Percentiles rank a stretch among this genome's conserved stretches.
Evolutionary conservation across 2,888 invertebrate species (phyloP).

Genomic region (Agrochola macilenta): DNA sequence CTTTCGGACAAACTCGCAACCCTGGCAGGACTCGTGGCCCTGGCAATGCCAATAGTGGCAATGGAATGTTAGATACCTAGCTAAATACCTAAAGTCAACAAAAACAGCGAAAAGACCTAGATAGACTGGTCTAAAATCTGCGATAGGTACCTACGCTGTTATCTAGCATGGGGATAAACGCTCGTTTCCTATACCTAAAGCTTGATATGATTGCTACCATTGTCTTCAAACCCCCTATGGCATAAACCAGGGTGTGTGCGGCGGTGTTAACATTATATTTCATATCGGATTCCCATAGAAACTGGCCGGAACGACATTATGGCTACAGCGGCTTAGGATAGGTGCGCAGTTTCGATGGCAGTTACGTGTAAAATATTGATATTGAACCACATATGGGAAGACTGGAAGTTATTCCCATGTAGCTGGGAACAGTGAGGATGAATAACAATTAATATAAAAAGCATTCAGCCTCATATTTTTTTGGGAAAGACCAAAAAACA

Average conservation of each 20-base stretch:
- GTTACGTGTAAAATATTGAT: slow-evolving; percentile 46
- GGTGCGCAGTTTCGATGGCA: slow-evolving; percentile 40
- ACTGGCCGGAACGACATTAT: slow-evolving; percentile 17
- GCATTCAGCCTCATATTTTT: background rate
- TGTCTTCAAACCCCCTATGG: background rate
- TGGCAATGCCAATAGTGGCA: too few species aligned
- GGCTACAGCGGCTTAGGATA: slow-evolving; percentile 25
- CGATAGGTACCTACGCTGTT: background rate
- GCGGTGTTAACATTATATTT: slow-evolving; percentile 45
- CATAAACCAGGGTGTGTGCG: slow-evolving; percentile 24
- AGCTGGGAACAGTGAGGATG: background rate
- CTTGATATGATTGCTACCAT: background rate
- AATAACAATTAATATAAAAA: background rate
- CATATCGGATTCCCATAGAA: slow-evolving; percentile 42
- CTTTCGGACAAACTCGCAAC: too few species aligned
- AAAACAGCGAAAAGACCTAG: background rate
- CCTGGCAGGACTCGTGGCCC: too few species aligned
- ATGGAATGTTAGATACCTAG: background rate
- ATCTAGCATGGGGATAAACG: too few species aligned
- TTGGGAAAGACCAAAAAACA: background rate
- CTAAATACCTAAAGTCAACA: background rate
- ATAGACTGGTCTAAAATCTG: background rate
- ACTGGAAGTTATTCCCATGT: background rate
- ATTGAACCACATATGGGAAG: slow-evolving; percentile 23
- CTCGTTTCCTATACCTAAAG: background rate